Evolutionary conservation across 2,888 invertebrate genomes (phyloP), one percentile per base, ranked within the genome.

Genomic region (Eucriotettix oculatus): DNA sequence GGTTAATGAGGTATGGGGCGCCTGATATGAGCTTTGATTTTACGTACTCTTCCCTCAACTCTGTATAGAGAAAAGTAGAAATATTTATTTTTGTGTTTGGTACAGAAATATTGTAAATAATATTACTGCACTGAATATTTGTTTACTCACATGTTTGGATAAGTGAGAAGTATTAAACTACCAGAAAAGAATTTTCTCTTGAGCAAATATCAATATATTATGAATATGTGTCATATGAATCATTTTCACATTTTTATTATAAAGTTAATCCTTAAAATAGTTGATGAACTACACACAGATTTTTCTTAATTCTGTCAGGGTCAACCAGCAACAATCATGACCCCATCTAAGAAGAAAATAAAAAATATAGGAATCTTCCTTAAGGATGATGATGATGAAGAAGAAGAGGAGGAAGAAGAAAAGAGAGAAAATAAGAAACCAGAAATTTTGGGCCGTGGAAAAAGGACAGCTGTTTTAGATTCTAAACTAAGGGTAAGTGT

Each of bases 281-380:
- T n/a, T n/a, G n/a, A n/a, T n/a, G n/a, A n/a, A n/a, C n/a, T n/a
- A n/a, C n/a, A n/a, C n/a, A 56, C 56, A 16, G 14, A 42, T 52
- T 14, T 14, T 58, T 58, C 59, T 59, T 55, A 17, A 59, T 62
- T 59, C 65, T 66, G 42, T 17, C 64, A 86, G 72, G 80, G 77
- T 16, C 81, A 85, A 58, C 86, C 94, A 0, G 93, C 94, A 0
- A 83, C 86, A 11, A 77, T 94, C 12, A 80, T 98, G 65, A 97
- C 98, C 7, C 86, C 86, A 61, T 90, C 90, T 0, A 97, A 96
- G 73, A 97, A 97, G 76, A 92, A 91, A 70, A 83, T 96, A 10
- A 97, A 96, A 72, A 94, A 95, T 70, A 85, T 97, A 63, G 94
- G 95, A 10, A 94, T 98, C 67, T 95, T 94, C 73, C 80, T 97